Evolutionary conservation across 2,888 invertebrate genomes (phyloP).

Genomic region (Ecliptopera silaceata): DNA sequence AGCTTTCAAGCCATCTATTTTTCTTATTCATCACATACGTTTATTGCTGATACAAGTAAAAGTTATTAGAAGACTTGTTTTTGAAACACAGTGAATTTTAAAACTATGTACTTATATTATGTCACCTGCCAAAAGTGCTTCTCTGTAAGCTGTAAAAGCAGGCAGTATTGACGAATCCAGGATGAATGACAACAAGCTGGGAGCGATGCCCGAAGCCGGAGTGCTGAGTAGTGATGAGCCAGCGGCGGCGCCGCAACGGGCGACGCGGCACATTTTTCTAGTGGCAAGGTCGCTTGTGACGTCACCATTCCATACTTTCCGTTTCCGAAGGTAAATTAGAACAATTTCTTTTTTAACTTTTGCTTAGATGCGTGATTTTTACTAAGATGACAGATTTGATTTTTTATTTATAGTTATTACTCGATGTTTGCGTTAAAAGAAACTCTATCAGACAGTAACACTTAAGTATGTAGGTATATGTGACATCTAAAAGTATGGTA

Average conservation of each 20-base stretch:
- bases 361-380: not conserved
- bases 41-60: no score
- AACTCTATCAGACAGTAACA: no score
- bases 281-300: conserved; percentile 81
- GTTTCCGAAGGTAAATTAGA: conserved; percentile 49
- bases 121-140: not conserved
- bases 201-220: conserved; percentile 27
- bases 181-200: conserved; percentile 29
- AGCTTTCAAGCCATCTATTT: no score
- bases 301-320: conserved; percentile 74
- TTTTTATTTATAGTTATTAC: no score
- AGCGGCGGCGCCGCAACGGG: conserved; percentile 66
- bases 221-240: conserved; percentile 64
- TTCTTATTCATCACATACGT: no score
- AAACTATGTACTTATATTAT: no score
- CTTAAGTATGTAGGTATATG: no score
- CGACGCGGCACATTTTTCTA: conserved; percentile 83
- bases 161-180: conserved; percentile 19
- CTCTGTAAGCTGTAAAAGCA: not conserved
- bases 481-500: no score
- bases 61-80: no score
- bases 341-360: not conserved
- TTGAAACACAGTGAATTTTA: no score
- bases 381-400: no score
- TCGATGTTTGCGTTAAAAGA: no score